Base-by-base conservation (phyloP, 2,113 vertebrate genomes). In the Fregetta grallaria region DNA sequence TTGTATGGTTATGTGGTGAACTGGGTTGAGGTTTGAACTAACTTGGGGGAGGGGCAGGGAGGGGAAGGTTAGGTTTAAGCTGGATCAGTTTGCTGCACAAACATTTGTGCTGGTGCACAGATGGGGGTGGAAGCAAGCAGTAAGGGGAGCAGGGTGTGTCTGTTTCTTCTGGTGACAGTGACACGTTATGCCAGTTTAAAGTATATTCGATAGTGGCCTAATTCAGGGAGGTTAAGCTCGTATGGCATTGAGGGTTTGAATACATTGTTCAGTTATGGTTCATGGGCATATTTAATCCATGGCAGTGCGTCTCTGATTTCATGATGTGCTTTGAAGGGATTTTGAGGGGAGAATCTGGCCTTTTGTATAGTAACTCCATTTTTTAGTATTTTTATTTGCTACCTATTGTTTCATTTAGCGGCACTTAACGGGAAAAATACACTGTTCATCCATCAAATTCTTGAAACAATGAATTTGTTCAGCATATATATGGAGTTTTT, bases 1-100 rank as follows among this genome's bases (percentile, higher is more conserved):
- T 93, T 93, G 94, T 47, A 92, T 63, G 94, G 90, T 50, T 95
- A 7, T 95, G 90, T 93, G 96, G 95, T 88, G 90, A 92, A 94
- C 78, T 3, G 78, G 92, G 85, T 42, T 92, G 95, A 88, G 90
- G 81, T 68, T 27, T 91, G 94, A 67, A 18, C 56, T n/a, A 6
- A 85, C 61, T 67, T 65, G 85, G 92, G 90, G 96, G 94, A 95
- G 56, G 93, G 91, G 91, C 73, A 55, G 90, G 77, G 90, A 95
- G 73, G 89, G 92, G 62, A 94, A 79, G 72, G 91, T 70, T 86
- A 6, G 6, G 55, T 84, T 81, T 42, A 82, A 71, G 91, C 89
- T 94, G 94, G 94, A 81, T 94, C 94, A 91, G 93, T 96, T 97
- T 95, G 95, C 95, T 96, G 87, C 96, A 91, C 95, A 96, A 94